Evolutionary conservation across 1,140 invertebrate species (phyloP).

Genomic region (Microplitis mediator): DNA sequence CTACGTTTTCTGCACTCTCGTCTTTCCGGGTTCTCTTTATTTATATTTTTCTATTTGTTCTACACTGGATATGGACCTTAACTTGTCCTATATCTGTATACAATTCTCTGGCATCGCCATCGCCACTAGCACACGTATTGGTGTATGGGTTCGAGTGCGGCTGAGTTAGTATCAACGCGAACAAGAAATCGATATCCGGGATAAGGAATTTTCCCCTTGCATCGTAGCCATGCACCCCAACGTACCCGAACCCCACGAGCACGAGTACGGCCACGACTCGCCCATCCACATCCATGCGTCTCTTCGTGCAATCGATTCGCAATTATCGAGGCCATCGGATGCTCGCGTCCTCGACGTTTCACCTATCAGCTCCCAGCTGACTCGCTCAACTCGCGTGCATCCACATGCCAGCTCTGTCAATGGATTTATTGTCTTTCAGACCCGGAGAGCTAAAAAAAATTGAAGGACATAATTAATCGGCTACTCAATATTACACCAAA

Average conservation of each 20-base stretch:
- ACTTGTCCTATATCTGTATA: no score
- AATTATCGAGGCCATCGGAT: slow-evolving; percentile 48
- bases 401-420: slow-evolving; percentile 6
- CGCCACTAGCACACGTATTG: no score
- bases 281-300: not conserved
- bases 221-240: slow-evolving; percentile 25
- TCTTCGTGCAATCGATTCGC: slow-evolving; percentile 39
- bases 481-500: slow-evolving; percentile 23
- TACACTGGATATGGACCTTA: no score
- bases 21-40: not conserved
- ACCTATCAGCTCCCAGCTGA: not conserved
- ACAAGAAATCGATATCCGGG: slow-evolving; percentile 56
- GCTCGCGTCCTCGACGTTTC: slow-evolving; percentile 30
- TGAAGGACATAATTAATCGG: slow-evolving; percentile 29
- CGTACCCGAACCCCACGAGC: not conserved
- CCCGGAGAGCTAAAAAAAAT: not conserved
- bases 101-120: no score
- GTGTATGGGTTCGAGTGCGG: no score
- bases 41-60: not conserved
- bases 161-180: not conserved
- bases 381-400: slow-evolving; percentile 12
- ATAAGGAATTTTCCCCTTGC: slow-evolving; percentile 48
- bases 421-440: slow-evolving; percentile 22
- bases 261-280: not conserved
- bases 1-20: not conserved